phyloP scores from a whole-genome alignment of 2,113 vertebrate genomes.

The Anguilla japonica region DNA sequence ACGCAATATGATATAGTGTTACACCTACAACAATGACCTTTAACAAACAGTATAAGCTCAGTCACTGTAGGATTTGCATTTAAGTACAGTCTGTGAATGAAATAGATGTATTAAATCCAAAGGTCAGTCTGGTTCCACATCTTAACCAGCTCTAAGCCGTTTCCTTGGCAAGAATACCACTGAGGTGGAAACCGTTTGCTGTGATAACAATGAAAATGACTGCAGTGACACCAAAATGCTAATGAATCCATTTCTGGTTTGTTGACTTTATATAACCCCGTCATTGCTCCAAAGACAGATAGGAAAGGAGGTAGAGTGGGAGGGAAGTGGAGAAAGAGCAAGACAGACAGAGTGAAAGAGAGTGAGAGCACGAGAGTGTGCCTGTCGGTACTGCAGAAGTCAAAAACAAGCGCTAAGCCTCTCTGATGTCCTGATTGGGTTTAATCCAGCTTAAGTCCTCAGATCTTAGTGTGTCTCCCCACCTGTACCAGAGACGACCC shows the following conservation, averaged over 20 bases:
- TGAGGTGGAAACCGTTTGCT: neutral
- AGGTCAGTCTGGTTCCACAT: neutral
- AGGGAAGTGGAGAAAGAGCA: neutral
- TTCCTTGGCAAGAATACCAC: neutral
- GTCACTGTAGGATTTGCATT: neutral
- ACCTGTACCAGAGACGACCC: neutral
- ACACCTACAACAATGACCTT: neutral
- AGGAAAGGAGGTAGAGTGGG: neutral
- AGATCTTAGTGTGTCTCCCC: conserved; percentile 1
- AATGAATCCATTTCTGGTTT: neutral
- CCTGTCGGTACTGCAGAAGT: conserved; percentile 1
- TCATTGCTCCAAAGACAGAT: neutral
- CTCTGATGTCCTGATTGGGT: neutral
- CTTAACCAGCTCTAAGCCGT: neutral
- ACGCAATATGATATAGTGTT: neutral
- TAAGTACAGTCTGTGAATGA: neutral
- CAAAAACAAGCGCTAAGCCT: neutral
- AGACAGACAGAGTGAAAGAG: conserved; percentile 10
- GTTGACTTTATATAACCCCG: neutral
- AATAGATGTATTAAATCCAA: neutral
- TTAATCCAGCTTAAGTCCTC: neutral
- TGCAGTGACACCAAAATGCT: neutral
- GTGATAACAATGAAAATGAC: neutral
- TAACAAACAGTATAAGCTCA: neutral
- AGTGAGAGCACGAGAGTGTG: conserved; percentile 12